phyloP scores from a whole-genome alignment of 1,140 invertebrate species.

The Camponotus pennsylvanicus region DNA sequence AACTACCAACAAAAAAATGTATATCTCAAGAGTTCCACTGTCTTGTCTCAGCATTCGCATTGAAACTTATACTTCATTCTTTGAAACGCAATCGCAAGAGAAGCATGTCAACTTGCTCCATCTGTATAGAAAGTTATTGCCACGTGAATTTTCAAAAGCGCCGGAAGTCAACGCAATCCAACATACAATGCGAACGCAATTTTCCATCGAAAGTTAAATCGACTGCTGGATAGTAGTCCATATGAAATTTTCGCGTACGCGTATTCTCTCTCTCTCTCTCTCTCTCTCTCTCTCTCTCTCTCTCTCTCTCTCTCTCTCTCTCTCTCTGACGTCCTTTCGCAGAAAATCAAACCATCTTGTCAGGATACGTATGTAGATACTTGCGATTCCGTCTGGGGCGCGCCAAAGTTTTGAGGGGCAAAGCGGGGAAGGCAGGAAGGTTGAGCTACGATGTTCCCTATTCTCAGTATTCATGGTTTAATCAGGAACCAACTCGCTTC shows the following conservation, averaged over 20 bases:
- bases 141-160: conserved; percentile 24
- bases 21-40: neutral
- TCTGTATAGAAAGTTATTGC: conserved; percentile 17
- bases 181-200: conserved; percentile 62
- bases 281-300: too few species aligned
- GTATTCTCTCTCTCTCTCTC: neutral
- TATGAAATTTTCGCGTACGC: conserved; percentile 45
- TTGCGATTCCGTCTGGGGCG: conserved; percentile 67
- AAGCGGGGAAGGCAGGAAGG: neutral
- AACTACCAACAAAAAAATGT: neutral
- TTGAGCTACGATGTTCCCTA: conserved; percentile 70
- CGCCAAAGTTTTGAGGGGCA: conserved; percentile 61
- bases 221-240: conserved; percentile 30
- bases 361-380: conserved; percentile 69
- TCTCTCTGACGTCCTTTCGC: conserved; percentile 56
- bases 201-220: conserved; percentile 66
- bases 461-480: conserved; percentile 75
- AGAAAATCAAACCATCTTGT: conserved; percentile 70
- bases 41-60: neutral
- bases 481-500: conserved; percentile 75
- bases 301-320: too few species aligned
- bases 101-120: conserved; percentile 23
- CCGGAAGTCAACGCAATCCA: conserved; percentile 38
- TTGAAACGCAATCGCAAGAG: conserved; percentile 9
- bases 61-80: conserved; percentile 10